Conservation (phyloP, 2,113 vertebrate genomes). For the Panthera leo region DNA sequence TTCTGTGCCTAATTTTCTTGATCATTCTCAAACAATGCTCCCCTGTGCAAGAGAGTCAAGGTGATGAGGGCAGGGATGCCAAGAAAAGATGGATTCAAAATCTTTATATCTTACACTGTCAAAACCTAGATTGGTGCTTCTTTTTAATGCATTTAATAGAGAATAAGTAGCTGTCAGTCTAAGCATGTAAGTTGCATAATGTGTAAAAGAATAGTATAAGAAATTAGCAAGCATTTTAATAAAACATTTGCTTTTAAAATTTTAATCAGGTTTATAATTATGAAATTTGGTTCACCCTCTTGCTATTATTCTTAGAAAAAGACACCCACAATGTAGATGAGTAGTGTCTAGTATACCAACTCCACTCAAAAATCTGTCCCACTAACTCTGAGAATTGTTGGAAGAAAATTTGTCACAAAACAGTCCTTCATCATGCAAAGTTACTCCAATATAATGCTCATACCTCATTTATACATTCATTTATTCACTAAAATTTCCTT, state of each 20-base stretch:
- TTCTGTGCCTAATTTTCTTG: constrained; percentile 54
- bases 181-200: neutral
- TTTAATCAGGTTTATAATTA: neutral
- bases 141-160: neutral
- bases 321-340: neutral
- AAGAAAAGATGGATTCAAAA: neutral
- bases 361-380: neutral
- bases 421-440: neutral
- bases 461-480: neutral
- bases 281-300: neutral
- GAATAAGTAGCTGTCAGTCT: neutral
- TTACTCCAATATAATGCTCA: neutral
- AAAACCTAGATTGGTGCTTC: neutral
- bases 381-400: neutral
- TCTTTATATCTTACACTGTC: neutral
- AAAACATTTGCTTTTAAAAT: neutral
- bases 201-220: neutral
- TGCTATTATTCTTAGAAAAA: neutral
- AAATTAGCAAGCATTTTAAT: neutral
- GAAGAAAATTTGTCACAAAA: neutral
- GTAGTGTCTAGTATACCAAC: neutral
- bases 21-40: constrained; percentile 6
- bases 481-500: neutral
- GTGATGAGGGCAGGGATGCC: neutral
- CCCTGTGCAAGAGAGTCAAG: neutral